Conservation (phyloP, 2,888 invertebrate species). For the Meiosimyza decipiens region DNA sequence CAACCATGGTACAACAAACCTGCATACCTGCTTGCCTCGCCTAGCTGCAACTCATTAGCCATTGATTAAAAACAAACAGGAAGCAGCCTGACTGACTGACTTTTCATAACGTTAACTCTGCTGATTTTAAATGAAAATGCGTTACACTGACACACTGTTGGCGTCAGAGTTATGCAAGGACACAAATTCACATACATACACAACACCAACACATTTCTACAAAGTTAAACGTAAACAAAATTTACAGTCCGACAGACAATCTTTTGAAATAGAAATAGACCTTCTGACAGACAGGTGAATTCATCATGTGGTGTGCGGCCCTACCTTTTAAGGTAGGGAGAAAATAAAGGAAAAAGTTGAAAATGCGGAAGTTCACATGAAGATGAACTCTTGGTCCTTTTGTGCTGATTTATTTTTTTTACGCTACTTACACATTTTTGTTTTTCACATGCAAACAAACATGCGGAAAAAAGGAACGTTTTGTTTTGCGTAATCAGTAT, state of each 20-base stretch:
- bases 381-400: conserved; percentile 2
- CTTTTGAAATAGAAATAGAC: too few species aligned
- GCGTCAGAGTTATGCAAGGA: conserved; percentile 6
- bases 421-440: not conserved
- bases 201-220: not conserved
- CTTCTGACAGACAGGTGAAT: too few species aligned
- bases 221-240: not conserved
- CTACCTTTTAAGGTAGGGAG: too few species aligned
- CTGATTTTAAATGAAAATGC: conserved; percentile 5
- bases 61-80: conserved; percentile 27
- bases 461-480: not conserved
- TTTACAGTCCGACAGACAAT: not conserved
- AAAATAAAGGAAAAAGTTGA: not conserved
- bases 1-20: not conserved
- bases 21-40: not conserved
- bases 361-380: conserved; percentile 26
- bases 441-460: not conserved
- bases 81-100: not conserved
- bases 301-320: too few species aligned
- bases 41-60: not conserved
- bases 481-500: too few species aligned
- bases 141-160: conserved; percentile 14
- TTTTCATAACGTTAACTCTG: not conserved
- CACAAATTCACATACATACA: not conserved
- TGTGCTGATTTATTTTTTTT: not conserved